Evolutionary conservation across 2,797 vertebrate species (phyloP).

Genomic region (Echeneis naucrates): DNA sequence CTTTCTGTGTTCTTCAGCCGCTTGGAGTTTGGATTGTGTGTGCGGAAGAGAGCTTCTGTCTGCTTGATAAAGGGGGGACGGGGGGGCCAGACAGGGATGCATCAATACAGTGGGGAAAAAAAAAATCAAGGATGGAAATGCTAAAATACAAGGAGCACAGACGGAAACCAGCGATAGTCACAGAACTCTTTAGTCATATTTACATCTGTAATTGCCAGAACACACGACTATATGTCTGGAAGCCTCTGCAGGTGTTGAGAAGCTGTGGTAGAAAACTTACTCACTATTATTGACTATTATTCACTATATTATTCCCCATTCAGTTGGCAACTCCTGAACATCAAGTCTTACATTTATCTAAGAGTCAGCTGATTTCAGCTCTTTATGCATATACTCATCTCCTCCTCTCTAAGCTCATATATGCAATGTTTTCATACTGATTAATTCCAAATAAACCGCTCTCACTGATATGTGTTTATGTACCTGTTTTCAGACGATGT

Average conservation of each 20-base stretch:
- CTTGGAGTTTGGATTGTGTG: conserved; percentile 38
- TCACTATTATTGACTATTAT: too few species aligned
- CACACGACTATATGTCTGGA: background rate
- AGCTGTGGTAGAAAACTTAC: too few species aligned
- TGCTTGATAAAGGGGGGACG: conserved; percentile 36
- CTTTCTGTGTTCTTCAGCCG: conserved; percentile 57
- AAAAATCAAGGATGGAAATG: conserved; percentile 20
- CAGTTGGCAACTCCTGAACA: too few species aligned
- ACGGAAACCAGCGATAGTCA: conserved; percentile 3
- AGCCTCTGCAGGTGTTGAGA: background rate
- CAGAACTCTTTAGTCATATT: background rate
- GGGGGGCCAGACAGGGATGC: conserved; percentile 15
- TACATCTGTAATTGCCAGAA: background rate
- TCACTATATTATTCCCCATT: too few species aligned
- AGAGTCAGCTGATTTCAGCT: too few species aligned
- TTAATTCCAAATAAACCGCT: too few species aligned
- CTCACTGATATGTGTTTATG: too few species aligned
- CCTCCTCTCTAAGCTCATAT: too few species aligned
- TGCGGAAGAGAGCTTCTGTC: conserved; percentile 61
- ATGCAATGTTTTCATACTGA: too few species aligned
- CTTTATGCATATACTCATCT: too few species aligned
- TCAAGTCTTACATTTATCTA: too few species aligned
- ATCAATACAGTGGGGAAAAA: conserved; percentile 30
- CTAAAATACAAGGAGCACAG: conserved; percentile 10
- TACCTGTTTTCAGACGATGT: too few species aligned